Evolutionary conservation across 2,888 invertebrate species (phyloP), one percentile per base, ranked within the genome.

Genomic region (Tenthredo livida): DNA sequence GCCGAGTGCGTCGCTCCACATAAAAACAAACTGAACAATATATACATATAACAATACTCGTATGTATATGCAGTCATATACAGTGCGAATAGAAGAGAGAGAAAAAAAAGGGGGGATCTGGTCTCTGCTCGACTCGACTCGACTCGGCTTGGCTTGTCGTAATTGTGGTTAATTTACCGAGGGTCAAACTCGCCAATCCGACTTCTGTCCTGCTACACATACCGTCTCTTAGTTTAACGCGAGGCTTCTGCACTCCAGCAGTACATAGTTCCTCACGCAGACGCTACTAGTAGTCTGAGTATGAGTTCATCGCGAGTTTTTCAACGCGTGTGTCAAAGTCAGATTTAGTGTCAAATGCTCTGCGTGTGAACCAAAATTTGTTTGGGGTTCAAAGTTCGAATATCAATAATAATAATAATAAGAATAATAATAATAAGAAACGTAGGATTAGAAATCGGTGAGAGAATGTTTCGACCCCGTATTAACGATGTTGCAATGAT

Each of bases 161-260:
- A 92, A 92, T 92, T 92, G 92, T 89, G 90, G 91, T 91, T 92
- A 92, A 92, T 92, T 92, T 90, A 90, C 37, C 72, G 85, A 80
- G 80, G 85, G 83, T 85, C 85, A 75, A 83, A 83, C 70, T 33
- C 84, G 29, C 33, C 43, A 61, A 61, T 80, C 80, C 82, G 29
- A 43, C 50, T 50, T 33, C 7, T 37, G 29, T 54, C 67, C 72
- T 73, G 2, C n/a, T n/a, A 43, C 43, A 43, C 72, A 15, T 2
- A 33, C 58, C 33, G 67, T 33, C 17, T 40, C 65, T 84, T 70
- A 72, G 83, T 84, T n/a, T 29, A 33, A 70, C 85, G 82, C 85
- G 85, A 82, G 43, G 43, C 25, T 70, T 70, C 70, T 70, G 70
- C 70, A 70, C 70, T 70, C 70, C n/a, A 7, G 7, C 4, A n/a